phyloP scores from a whole-genome alignment of 2,888 invertebrate genomes.

The Cryptosula pallasiana region DNA sequence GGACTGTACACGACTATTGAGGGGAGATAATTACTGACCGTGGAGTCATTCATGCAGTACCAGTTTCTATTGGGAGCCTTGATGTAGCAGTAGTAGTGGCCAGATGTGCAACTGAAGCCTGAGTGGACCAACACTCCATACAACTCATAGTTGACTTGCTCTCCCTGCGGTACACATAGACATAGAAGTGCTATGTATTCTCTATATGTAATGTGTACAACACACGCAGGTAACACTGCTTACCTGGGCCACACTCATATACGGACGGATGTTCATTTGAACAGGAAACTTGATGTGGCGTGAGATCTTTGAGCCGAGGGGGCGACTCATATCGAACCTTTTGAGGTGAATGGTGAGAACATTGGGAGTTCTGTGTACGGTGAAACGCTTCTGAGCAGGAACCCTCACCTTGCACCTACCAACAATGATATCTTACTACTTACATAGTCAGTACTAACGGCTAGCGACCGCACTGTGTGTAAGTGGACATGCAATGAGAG shows the following conservation, averaged over 20 bases:
- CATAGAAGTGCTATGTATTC: too few species aligned
- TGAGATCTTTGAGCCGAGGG: slow-evolving; percentile 74
- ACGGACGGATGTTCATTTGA: slow-evolving; percentile 71
- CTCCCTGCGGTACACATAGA: too few species aligned
- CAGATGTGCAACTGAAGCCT: slow-evolving; percentile 84
- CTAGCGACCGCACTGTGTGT: too few species aligned
- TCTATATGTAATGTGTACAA: too few species aligned
- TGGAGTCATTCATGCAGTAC: slow-evolving; percentile 82
- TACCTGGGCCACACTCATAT: slow-evolving; percentile 53
- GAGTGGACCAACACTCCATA: slow-evolving; percentile 88
- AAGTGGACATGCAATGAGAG: too few species aligned
- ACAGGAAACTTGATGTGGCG: slow-evolving; percentile 75
- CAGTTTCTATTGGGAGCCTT: slow-evolving; percentile 74
- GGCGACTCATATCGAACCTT: slow-evolving; percentile 67
- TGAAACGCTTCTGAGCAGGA: slow-evolving; percentile 87
- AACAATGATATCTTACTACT: too few species aligned
- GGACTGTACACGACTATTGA: too few species aligned
- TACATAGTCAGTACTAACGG: too few species aligned
- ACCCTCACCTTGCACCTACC: slow-evolving; percentile 79
- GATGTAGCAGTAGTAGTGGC: slow-evolving; percentile 90
- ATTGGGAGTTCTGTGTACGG: slow-evolving; percentile 83
- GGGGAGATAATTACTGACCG: slow-evolving; percentile 47
- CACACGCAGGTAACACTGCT: slow-evolving; percentile 18
- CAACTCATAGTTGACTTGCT: slow-evolving; percentile 62
- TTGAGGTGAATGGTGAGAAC: slow-evolving; percentile 90